Evolutionary conservation across 2,797 vertebrate genomes (phyloP), one percentile per base, ranked within the genome.

Genomic region (Eleutherodactylus coqui): DNA sequence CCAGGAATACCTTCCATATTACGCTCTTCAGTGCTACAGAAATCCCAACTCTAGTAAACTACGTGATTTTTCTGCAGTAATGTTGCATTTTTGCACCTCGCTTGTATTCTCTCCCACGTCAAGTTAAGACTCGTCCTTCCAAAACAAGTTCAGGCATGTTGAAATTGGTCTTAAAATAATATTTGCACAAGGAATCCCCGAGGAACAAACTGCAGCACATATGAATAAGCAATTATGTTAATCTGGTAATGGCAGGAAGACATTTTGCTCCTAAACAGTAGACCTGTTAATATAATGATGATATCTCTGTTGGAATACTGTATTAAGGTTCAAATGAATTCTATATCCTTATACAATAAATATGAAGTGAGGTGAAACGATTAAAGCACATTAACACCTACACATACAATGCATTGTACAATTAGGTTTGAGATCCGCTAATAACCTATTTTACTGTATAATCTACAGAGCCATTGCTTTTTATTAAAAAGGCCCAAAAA

Each of bases 61-160:
- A 43, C 34, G 17, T 27, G 14, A 34, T 73, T 58, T n/a, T 29
- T 17, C 49, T 11, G 21, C n/a, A 45, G 32, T 55, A 21, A 7
- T 16, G 8, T 32, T 38, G 24, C 2, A 41, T n/a, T 83, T 49
- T 32, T 43, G 36, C 49, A 43, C 80, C 67, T 82, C 9, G 14
- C 11, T 53, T 51, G 32, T 3, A 1, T 17, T 24, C 43, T 58
- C 55, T 9, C 53, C 27, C 51, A 6, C 43, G 69, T 83, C 81
- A 75, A 51, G 81, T 83, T 75, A 83, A 21, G 69, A 83, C 81
- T 58, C 45, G 81, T 67, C 83, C 73, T 36, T 34, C 69, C 7
- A 77, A 34, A 45, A 84, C 83, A 77, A 77, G 83, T 49, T 24
- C 1, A 67, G 73, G 69, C 83, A 77, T 77, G 83, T 62, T 84